phyloP scores from a whole-genome alignment of 1,140 invertebrate genomes.

The Pemphigus obesinymphae region DNA sequence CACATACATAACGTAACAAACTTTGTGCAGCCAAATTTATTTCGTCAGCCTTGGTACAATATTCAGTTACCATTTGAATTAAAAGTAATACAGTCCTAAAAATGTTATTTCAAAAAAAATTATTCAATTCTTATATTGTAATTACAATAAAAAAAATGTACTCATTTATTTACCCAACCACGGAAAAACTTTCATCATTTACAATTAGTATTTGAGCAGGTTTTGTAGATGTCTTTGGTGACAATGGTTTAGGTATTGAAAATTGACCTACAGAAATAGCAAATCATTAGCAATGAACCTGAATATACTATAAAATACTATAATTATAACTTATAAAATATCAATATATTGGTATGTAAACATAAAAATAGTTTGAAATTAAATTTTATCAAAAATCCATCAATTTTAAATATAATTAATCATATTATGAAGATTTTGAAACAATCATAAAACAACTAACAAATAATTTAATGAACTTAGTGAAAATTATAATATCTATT shows the following conservation, averaged over 20 bases:
- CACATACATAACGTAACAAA: slow-evolving; percentile 66
- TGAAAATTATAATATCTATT: too few relatives aligned
- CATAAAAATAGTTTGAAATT: too few relatives aligned
- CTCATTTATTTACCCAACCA: slow-evolving; percentile 62
- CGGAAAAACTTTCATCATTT: slow-evolving; percentile 75
- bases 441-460: too few relatives aligned
- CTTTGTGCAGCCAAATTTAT: slow-evolving; percentile 51
- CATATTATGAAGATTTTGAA: too few relatives aligned
- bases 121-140: neutral
- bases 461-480: too few relatives aligned
- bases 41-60: slow-evolving; percentile 58
- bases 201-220: slow-evolving; percentile 61
- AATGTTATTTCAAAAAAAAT: neutral
- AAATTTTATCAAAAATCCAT: too few relatives aligned
- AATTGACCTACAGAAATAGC: slow-evolving; percentile 39
- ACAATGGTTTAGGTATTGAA: slow-evolving; percentile 4
- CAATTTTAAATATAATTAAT: too few relatives aligned
- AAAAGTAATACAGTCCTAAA: slow-evolving; percentile 59
- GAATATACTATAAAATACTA: too few relatives aligned
- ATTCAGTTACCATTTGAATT: slow-evolving; percentile 61
- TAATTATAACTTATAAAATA: neutral
- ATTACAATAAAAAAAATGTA: slow-evolving; percentile 21
- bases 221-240: slow-evolving; percentile 32
- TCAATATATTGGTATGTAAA: neutral
- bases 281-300: neutral